These are phyloP conservation scores for Cheilosia scutellata DNA, from an alignment of 2,888 invertebrate genomes.

Conservation along the genomic window DNA sequence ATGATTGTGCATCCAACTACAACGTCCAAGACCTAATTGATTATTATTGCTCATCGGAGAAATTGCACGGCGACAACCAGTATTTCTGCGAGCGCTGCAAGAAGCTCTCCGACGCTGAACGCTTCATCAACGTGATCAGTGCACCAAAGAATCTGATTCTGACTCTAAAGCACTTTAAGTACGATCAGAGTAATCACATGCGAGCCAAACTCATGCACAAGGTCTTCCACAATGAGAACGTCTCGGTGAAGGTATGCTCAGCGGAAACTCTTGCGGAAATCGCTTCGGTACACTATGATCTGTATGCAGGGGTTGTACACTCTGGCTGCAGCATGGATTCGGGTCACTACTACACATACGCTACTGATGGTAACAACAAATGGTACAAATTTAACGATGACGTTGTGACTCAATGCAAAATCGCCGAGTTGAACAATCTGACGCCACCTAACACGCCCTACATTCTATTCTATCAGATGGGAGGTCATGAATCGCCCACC, in stretches of 20 bases:
- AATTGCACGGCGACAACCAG: constrained; percentile 91
- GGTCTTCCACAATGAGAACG: constrained; percentile 86
- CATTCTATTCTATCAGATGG: constrained; percentile 90
- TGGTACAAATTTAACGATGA: constrained; percentile 95
- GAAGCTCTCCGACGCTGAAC: constrained; percentile 90
- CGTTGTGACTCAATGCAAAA: constrained; percentile 87
- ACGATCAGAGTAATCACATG: constrained; percentile 88
- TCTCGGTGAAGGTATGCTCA: constrained; percentile 84
- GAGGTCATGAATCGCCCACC: constrained; percentile 78
- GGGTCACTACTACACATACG: constrained; percentile 95
- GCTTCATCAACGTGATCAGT: constrained; percentile 88
- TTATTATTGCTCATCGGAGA: constrained; percentile 91
- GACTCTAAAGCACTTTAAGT: constrained; percentile 92
- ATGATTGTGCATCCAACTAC: constrained; percentile 84
- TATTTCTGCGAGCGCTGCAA: constrained; percentile 92
- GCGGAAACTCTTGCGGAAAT: constrained; percentile 80
- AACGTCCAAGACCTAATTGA: constrained; percentile 91
- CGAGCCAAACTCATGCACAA: constrained; percentile 92
- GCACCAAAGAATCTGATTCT: constrained; percentile 92
- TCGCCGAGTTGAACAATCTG: constrained; percentile 87
- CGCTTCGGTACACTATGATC: constrained; percentile 86
- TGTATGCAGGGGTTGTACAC: constrained; percentile 94
- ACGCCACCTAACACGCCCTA: constrained; percentile 92
- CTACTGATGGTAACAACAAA: constrained; percentile 86
- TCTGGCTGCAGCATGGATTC: constrained; percentile 92